Evolutionary conservation across 2,113 vertebrate species (phyloP), one percentile per base, ranked within the genome.

Genomic region (Cygnus buccinator): DNA sequence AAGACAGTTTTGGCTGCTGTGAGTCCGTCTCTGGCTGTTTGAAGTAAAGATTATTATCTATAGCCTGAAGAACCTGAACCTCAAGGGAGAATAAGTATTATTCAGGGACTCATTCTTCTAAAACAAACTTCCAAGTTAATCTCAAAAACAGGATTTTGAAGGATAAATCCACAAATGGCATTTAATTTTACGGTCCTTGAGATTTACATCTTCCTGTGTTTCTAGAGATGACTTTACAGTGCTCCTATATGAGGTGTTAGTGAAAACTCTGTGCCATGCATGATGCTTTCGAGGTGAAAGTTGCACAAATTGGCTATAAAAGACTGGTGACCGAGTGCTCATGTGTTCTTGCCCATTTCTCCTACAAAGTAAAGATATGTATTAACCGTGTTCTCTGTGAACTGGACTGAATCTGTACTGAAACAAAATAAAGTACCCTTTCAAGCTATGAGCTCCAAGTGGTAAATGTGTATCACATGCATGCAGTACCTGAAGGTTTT

Each of bases 351-450:
- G 94, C 91, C 89, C 84, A 65, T 95, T 89, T 84, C 48, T 93
- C 84, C 81, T 94, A 23, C 89, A 78, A 95, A 95, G 88, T 80
- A n/a, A 94, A 95, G 87, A 94, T 67, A 3, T 66, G 12, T 95
- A 62, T 91, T 82, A 58, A 87, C 91, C 67, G 54, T 95, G 87
- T 95, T 96, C 85, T 96, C 89, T 95, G 93, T 97, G 93, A 95
- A 87, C 84, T 90, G 93, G 83, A 95, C 89, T 91, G 84, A 93
- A 72, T 92, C 81, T 96, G 93, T 95, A 95, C 59, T 37, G 74
- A 92, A 96, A 84, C 62, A 81, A 95, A 97, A 95, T 94, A 97
- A 96, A 96, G 84, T 75, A 90, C 71, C 83, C 77, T 93, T 95
- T 89, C 87, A 94, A 78, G 74, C 39, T 65, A 9, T 5, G 20